Base-by-base conservation (phyloP, 2,113 vertebrate genomes). In the Edolisoma coerulescens region DNA sequence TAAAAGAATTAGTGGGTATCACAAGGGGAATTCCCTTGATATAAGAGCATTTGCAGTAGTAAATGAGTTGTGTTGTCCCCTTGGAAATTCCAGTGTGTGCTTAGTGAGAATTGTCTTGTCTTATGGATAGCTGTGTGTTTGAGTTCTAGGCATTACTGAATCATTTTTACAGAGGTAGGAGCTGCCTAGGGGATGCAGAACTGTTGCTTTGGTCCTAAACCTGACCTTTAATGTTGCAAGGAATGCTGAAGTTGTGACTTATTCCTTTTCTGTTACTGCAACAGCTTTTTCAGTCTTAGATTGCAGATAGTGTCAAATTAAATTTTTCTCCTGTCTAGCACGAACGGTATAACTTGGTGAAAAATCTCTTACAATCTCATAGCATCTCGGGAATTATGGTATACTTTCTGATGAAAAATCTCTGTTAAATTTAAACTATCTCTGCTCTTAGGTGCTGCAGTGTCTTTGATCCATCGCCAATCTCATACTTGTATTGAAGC, bases 361-460 rank as follows among this genome's bases (percentile, higher is more conserved):
- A 90, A 82, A 92, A 87, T 87, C 47, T 74, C 35, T 86, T 83
- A 49, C 1, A 39, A 22, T 65, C 73, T 93, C 21, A 39, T 17
- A 59, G 83, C 59, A 59, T 84, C 76, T n/a, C 0, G 0, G 68
- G 89, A 82, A 74, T 67, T 50, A 83, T 63, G 52, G 47, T 80
- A 7, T 61, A 42, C 28, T 89, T 89, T 41, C 42, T 89, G 30
- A 67, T 93, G 96, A 93, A 96, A 91, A 87, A 88, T 90, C 45
- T 87, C 82, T 5, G 16, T 77, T 85, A 86, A 87, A 70, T 67
- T 90, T 42, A 56, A 74, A 52, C 64, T 89, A 0, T 74, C 26
- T 77, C 44, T 91, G 50, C 90, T 84, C 16, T 60, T 65, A 35
- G 64, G 33, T 89, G 52, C 79, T 64, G 41, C 60, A n/a, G 41